These are phyloP conservation scores for Halisarca cf. caerulea DNA, from an alignment of 37 sponge, comb jelly and placozoan genomes.

Conservation along the genomic window DNA sequence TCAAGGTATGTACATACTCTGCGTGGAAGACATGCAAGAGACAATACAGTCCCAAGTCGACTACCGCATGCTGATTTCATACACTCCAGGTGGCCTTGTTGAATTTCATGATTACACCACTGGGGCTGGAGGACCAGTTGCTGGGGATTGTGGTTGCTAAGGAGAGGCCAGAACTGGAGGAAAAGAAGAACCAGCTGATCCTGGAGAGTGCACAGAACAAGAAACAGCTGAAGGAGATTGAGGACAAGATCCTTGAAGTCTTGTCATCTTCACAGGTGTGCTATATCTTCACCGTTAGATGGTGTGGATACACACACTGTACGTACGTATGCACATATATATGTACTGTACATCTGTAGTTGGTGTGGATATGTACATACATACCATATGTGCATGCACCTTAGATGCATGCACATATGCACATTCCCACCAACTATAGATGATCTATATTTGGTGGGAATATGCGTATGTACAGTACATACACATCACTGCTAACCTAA, in stretches of 20 bases:
- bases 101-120: constrained; percentile 99
- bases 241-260: constrained; percentile 97
- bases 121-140: constrained; percentile 98
- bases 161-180: constrained; percentile 98
- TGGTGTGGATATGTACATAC: too few species aligned
- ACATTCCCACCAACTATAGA: background rate
- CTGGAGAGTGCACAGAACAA: constrained; percentile 93
- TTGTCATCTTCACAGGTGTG: constrained; percentile 78
- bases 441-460: background rate
- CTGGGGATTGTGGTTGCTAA: constrained; percentile 97
- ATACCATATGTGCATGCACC: too few species aligned
- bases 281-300: background rate
- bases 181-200: constrained; percentile 96
- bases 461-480: too few species aligned
- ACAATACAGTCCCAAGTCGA: background rate
- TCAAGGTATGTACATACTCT: constrained; percentile 67
- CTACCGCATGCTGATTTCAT: background rate
- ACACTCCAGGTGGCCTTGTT: constrained; percentile 79
- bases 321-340: too few species aligned
- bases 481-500: too few species aligned
- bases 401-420: background rate
- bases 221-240: constrained; percentile 97
- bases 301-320: too few species aligned
- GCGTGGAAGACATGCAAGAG: too few species aligned
- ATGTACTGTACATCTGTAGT: too few species aligned